These are phyloP conservation scores for Ditylenchus dipsaci DNA, from an alignment of 1,140 invertebrate species.

Conservation along the genomic window DNA sequence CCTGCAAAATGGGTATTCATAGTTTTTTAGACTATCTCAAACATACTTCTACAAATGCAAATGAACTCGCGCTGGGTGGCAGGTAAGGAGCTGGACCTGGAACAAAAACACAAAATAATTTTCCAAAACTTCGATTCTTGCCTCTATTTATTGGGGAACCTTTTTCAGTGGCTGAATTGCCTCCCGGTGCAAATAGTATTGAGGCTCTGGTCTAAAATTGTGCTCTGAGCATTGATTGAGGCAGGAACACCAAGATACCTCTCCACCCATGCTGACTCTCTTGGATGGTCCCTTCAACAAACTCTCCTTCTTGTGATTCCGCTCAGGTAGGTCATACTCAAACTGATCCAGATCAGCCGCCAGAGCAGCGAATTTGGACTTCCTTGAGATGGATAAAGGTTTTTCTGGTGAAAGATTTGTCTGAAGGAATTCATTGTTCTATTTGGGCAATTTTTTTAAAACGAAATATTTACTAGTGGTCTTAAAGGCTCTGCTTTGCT, in stretches of 20 bases:
- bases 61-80: too few species aligned
- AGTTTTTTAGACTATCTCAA: too few species aligned
- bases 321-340: neutral
- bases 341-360: neutral
- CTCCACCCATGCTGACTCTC: neutral
- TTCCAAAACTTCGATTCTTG: neutral
- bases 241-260: neutral
- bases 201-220: neutral
- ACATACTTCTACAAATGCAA: too few species aligned
- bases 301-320: neutral
- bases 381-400: neutral
- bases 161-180: neutral
- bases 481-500: too few species aligned
- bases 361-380: neutral
- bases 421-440: too few species aligned
- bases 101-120: too few species aligned
- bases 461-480: too few species aligned
- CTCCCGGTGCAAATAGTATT: neutral
- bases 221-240: neutral
- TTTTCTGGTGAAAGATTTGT: neutral
- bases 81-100: too few species aligned
- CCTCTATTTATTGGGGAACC: neutral
- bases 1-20: too few species aligned
- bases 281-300: neutral
- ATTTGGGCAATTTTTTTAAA: too few species aligned